Evolutionary conservation across 2,113 vertebrate genomes (phyloP).

Genomic region (Tympanuchus pallidicinctus): DNA sequence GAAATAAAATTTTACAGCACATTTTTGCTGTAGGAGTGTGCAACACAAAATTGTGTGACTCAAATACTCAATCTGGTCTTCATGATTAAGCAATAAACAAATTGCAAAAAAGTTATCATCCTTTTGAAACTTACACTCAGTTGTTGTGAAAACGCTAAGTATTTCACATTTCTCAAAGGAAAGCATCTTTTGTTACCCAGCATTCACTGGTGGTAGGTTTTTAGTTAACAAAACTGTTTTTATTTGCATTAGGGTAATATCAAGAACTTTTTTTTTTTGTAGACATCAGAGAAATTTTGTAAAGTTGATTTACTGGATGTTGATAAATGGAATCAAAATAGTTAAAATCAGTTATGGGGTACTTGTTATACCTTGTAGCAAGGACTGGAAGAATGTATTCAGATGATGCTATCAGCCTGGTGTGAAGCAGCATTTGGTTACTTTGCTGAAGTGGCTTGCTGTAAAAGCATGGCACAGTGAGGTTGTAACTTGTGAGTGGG

Average conservation of each 20-base stretch:
- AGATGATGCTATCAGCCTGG: background rate
- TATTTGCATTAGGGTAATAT: background rate
- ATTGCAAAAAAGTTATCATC: slow-evolving; percentile 52
- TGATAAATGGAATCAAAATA: background rate
- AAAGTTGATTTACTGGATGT: background rate
- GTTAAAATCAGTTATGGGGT: background rate
- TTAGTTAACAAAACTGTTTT: slow-evolving; percentile 53
- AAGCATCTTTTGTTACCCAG: slow-evolving; percentile 56
- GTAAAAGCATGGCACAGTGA: fast-evolving
- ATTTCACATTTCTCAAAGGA: slow-evolving; percentile 67
- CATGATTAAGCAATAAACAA: slow-evolving; percentile 58
- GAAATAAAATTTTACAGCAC: slow-evolving; percentile 60
- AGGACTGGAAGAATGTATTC: background rate
- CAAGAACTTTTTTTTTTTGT: background rate
- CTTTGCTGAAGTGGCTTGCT: background rate
- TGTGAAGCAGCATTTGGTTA: background rate
- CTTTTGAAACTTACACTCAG: slow-evolving; percentile 64
- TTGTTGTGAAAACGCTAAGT: slow-evolving; percentile 43
- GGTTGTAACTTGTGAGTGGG: background rate
- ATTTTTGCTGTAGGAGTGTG: slow-evolving; percentile 44
- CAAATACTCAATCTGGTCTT: slow-evolving; percentile 53
- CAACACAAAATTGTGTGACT: slow-evolving; percentile 52
- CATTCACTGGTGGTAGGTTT: slow-evolving; percentile 32
- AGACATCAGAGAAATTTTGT: background rate
- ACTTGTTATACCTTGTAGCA: background rate